Evolutionary conservation across 2,888 invertebrate species (phyloP), one percentile per base, ranked within the genome.

Genomic region (Noctua janthe): DNA sequence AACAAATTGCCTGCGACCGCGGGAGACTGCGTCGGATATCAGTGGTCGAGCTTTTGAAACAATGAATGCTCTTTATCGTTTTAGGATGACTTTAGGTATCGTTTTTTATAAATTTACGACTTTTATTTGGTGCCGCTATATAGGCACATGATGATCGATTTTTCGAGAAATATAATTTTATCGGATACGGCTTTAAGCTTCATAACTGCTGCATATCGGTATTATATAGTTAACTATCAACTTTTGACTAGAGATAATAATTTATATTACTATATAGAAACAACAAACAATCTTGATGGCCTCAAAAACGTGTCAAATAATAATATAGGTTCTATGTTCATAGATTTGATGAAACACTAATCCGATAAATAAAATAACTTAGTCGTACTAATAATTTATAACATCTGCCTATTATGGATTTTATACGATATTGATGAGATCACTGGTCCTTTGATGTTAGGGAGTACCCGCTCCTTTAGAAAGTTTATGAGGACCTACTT

Each of bases 1-100:
- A 94, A 94, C 95, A 94, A 95, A 95, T 94, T 93, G 94, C 91
- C 91, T 88, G 91, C 91, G 93, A 92, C 91, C 82, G 88, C 84
- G 83, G 85, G 86, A 83, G 83, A 77, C 85, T 81, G 82, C 80
- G 81, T 77, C 87, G 86, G 84, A 86, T 89, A 91, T 90, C 92
- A 88, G 87, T 88, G 90, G 84, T 81, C 86, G 85, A 81, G 90
- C 88, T 91, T 91, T 90, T 86, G 85, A 91, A 91, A 92, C 91
- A 91, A 93, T 92, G 91, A 90, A 80, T 87, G 89, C 89, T 87
- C 89, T 91, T 90, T 91, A 89, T 91, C 85, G 91, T 89, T 91
- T 91, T 89, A 82, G 85, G 76, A 82, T 69, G 75, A 85, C 79
- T 90, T 89, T 91, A 89, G 84, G 87, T 88, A 87, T 76, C 11